phyloP scores from a whole-genome alignment of 2,888 invertebrate species.

The Micoletzkya japonica region DNA sequence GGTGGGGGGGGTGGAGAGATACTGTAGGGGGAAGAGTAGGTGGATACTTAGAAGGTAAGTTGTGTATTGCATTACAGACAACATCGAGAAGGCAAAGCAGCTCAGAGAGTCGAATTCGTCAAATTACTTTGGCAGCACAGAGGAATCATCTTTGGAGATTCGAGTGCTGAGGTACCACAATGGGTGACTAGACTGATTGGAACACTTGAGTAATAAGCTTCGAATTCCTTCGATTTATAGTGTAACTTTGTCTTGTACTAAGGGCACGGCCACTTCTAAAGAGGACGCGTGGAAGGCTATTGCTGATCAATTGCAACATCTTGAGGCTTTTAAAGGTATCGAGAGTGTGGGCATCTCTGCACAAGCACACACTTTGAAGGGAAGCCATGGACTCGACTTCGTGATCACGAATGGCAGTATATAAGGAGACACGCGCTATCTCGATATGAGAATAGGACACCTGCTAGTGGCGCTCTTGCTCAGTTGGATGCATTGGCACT shows the following conservation, averaged over 20 bases:
- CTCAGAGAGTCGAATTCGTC: constrained; percentile 40
- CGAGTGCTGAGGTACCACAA: constrained; percentile 31
- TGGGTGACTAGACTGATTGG: background rate
- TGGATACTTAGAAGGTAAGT: too few relatives aligned
- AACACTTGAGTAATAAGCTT: background rate
- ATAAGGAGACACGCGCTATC: constrained; percentile 41
- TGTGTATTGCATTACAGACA: too few relatives aligned
- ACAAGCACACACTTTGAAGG: constrained; percentile 9
- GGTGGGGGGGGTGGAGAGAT: too few relatives aligned
- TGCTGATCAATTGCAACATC: constrained; percentile 34
- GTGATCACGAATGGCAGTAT: constrained; percentile 48
- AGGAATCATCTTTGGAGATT: constrained; percentile 38
- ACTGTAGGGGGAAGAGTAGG: too few relatives aligned
- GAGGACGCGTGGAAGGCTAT: constrained; percentile 42
- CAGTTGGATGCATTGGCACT: constrained; percentile 22
- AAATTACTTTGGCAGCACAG: constrained; percentile 37
- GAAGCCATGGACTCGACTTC: constrained; percentile 39
- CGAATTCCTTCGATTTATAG: too few relatives aligned
- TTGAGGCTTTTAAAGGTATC: constrained; percentile 35
- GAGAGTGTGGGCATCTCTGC: background rate
- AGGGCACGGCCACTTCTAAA: constrained; percentile 32
- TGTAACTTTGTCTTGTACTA: too few relatives aligned
- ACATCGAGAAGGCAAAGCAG: constrained; percentile 36
- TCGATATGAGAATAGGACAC: constrained; percentile 34
- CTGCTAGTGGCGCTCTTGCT: constrained; percentile 36